Evolutionary conservation across 2,113 vertebrate genomes (phyloP).

Genomic region (Spea multiplicata): DNA sequence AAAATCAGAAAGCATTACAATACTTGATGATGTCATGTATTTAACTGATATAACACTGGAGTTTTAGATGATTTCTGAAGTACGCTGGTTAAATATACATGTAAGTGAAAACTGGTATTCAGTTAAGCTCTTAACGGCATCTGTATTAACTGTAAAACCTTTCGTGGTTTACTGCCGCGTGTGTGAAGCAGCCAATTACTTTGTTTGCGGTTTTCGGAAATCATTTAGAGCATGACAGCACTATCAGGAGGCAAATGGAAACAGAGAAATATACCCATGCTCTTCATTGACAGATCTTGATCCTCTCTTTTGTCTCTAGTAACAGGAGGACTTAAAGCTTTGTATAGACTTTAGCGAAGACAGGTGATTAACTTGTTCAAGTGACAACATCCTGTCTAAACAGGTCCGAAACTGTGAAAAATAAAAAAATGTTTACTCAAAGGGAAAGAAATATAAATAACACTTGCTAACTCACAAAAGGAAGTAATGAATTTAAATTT

Average conservation of each 20-base stretch:
- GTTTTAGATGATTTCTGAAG: not conserved
- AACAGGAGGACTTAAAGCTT: conserved; percentile 28
- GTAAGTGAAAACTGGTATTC: conserved; percentile 12
- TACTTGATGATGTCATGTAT: too few relatives aligned
- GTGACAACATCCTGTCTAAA: conserved; percentile 41
- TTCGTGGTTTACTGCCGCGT: conserved; percentile 30
- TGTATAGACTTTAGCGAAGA: not conserved
- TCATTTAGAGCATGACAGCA: conserved; percentile 42
- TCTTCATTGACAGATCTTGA: conserved; percentile 37
- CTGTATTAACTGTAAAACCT: conserved; percentile 6
- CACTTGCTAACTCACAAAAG: too few relatives aligned
- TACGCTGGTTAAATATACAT: not conserved
- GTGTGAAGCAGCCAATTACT: conserved; percentile 44
- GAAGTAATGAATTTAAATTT: too few relatives aligned
- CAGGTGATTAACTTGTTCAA: conserved; percentile 38
- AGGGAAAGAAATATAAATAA: too few relatives aligned
- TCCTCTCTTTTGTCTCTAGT: conserved; percentile 30
- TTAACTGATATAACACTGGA: too few relatives aligned
- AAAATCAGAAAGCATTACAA: too few relatives aligned
- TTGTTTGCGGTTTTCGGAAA: conserved; percentile 37
- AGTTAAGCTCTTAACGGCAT: conserved; percentile 5
- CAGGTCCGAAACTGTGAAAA: not conserved
- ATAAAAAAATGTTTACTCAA: too few relatives aligned
- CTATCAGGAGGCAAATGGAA: conserved; percentile 36
- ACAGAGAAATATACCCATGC: conserved; percentile 24